Evolutionary conservation across 2,797 vertebrate genomes (phyloP).

Genomic region (Rhadinocentrus ornatus): DNA sequence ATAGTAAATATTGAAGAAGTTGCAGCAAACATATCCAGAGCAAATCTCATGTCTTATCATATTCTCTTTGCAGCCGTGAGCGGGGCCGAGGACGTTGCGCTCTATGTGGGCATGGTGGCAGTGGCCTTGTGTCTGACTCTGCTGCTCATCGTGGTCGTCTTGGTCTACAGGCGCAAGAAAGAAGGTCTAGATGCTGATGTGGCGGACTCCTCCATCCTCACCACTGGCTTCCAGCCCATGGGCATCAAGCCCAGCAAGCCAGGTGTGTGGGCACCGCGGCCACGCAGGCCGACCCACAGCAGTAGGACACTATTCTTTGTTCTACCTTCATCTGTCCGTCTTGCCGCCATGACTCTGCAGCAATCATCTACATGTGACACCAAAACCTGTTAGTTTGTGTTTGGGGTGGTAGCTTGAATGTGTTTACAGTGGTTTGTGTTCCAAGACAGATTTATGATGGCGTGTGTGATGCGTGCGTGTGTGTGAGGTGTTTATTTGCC

Average conservation of each 20-base stretch:
- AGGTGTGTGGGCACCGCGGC: slow-evolving; percentile 86
- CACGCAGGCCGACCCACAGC: slow-evolving; percentile 82
- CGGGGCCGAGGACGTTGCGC: slow-evolving; percentile 91
- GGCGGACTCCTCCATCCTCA: slow-evolving; percentile 97
- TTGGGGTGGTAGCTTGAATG: slow-evolving; percentile 47
- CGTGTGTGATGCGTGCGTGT: slow-evolving; percentile 10
- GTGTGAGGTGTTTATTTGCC: slow-evolving; percentile 61
- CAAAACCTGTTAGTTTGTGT: slow-evolving; percentile 53
- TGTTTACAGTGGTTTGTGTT: slow-evolving; percentile 54
- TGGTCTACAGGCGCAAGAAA: slow-evolving; percentile 95
- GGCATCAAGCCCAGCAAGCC: slow-evolving; percentile 99
- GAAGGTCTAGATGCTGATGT: slow-evolving; percentile 94
- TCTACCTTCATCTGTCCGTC: slow-evolving; percentile 63
- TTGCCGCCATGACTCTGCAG: slow-evolving; percentile 59
- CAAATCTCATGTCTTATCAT: neutral
- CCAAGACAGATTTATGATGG: slow-evolving; percentile 38
- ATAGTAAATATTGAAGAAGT: neutral
- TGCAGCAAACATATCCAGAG: neutral
- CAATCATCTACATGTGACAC: slow-evolving; percentile 63
- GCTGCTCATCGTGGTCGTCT: slow-evolving; percentile 91
- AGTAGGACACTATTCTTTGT: slow-evolving; percentile 86
- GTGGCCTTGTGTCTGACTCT: slow-evolving; percentile 94
- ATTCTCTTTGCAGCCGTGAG: slow-evolving; percentile 80
- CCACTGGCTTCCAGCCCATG: slow-evolving; percentile 98
- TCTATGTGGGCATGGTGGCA: slow-evolving; percentile 94